These are phyloP conservation scores for Megalopta genalis DNA, from an alignment of 1,140 invertebrate species.

Conservation along the genomic window DNA sequence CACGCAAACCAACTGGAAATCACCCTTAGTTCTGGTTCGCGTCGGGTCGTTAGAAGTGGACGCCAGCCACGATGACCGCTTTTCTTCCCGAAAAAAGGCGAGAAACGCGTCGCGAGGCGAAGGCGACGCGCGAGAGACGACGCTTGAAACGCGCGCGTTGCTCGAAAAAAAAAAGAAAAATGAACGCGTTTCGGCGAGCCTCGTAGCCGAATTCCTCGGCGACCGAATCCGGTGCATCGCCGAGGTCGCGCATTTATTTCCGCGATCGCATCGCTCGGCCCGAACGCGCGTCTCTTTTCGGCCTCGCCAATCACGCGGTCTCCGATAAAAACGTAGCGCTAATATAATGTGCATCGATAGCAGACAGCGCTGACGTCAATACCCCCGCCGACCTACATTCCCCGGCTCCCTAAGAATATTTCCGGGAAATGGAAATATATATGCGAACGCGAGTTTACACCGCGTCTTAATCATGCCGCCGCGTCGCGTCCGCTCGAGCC, in stretches of 20 bases:
- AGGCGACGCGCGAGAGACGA: not conserved
- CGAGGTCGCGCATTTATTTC: not conserved
- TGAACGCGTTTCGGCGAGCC: too few species aligned
- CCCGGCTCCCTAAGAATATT: constrained; percentile 16
- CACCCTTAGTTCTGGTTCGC: constrained; percentile 30
- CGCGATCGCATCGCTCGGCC: not conserved
- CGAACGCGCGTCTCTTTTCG: not conserved
- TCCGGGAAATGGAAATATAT: not conserved
- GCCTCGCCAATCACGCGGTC: not conserved
- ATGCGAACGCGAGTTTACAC: not conserved
- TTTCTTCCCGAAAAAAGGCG: not conserved
- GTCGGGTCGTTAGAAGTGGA: constrained; percentile 26
- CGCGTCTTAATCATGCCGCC: not conserved
- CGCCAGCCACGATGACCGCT: not conserved
- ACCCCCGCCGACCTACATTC: constrained; percentile 3
- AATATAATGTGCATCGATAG: constrained; percentile 21
- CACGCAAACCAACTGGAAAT: constrained; percentile 61
- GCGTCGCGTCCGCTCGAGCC: not conserved
- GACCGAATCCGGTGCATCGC: too few species aligned
- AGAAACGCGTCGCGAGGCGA: not conserved
- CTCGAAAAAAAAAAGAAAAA: too few species aligned
- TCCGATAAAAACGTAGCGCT: constrained; percentile 10
- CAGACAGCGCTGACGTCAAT: constrained; percentile 23
- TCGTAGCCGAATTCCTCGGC: too few species aligned
- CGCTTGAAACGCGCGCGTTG: not conserved